Conservation (phyloP, 2,888 invertebrate species). For the Ennomos fuscantarius region DNA sequence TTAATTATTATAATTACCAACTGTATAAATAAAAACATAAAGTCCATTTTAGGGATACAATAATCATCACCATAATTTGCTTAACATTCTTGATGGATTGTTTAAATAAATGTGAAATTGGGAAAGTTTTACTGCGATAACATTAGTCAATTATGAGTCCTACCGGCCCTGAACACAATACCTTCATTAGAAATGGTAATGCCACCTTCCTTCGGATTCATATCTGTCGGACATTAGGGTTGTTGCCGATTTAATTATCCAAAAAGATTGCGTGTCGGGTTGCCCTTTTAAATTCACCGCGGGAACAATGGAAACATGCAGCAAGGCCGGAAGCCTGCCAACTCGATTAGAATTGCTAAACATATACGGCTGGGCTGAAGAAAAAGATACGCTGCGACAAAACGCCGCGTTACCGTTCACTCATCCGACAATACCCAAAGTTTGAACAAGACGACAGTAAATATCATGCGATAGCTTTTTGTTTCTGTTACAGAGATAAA, state of each 20-base stretch:
- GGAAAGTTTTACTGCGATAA: slow-evolving; percentile 13
- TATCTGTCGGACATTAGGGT: slow-evolving; percentile 50
- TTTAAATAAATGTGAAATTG: not conserved
- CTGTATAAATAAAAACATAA: too few relatives aligned
- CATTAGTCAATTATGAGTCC: slow-evolving; percentile 13
- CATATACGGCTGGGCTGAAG: slow-evolving; percentile 32
- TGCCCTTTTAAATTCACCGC: slow-evolving; percentile 52
- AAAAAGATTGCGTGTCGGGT: slow-evolving; percentile 54
- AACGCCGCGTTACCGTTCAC: not conserved
- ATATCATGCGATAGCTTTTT: not conserved
- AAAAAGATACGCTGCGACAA: slow-evolving; percentile 2
- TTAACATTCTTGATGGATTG: too few relatives aligned
- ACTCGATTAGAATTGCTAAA: slow-evolving; percentile 65
- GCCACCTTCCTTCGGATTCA: slow-evolving; percentile 38
- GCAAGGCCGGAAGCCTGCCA: slow-evolving; percentile 42
- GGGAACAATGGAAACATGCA: slow-evolving; percentile 50
- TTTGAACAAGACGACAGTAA: not conserved
- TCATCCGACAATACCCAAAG: not conserved
- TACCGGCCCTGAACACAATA: slow-evolving; percentile 22
- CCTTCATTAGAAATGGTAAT: slow-evolving; percentile 38
- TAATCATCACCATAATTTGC: too few relatives aligned
- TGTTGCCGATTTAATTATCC: slow-evolving; percentile 57
- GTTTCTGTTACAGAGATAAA: not conserved
- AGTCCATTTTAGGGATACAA: too few relatives aligned
- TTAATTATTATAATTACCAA: too few relatives aligned